Percentiles rank a stretch among this genome's conserved stretches.
Conservation (phyloP, 2,113 vertebrate genomes). For the Pogona vitticeps region DNA sequence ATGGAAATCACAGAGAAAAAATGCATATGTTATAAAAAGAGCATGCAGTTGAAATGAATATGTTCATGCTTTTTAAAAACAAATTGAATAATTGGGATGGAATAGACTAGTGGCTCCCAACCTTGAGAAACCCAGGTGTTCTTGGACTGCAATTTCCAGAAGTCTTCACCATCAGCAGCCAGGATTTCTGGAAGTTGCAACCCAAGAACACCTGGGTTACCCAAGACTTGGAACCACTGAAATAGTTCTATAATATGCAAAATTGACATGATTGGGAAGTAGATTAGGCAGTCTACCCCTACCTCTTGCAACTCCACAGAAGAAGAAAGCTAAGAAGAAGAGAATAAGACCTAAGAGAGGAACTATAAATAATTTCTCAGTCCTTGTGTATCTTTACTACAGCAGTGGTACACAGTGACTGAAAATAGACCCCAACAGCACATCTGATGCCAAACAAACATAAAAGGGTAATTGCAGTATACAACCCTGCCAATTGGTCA, state of each 20-base stretch:
- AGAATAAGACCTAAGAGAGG: neutral
- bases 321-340: neutral
- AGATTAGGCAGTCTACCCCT: neutral
- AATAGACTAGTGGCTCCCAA: no score
- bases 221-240: no score
- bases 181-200: no score
- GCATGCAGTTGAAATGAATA: neutral
- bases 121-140: no score
- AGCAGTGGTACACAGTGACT: rapidly evolving
- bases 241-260: neutral
- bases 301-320: conserved; percentile 1
- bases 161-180: no score
- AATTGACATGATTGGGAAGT: neutral
- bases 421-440: conserved; percentile 10
- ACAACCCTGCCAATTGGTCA: neutral
- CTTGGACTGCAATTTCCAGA: no score
- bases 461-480: rapidly evolving
- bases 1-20: no score
- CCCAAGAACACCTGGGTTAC: no score
- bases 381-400: neutral
- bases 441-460: rapidly evolving
- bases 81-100: no score
- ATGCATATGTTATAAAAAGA: neutral
- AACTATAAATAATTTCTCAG: neutral
- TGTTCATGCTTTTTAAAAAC: neutral